These are phyloP conservation scores for Tiliacea citrago DNA, from an alignment of 2,888 invertebrate species.

Conservation along the genomic window DNA sequence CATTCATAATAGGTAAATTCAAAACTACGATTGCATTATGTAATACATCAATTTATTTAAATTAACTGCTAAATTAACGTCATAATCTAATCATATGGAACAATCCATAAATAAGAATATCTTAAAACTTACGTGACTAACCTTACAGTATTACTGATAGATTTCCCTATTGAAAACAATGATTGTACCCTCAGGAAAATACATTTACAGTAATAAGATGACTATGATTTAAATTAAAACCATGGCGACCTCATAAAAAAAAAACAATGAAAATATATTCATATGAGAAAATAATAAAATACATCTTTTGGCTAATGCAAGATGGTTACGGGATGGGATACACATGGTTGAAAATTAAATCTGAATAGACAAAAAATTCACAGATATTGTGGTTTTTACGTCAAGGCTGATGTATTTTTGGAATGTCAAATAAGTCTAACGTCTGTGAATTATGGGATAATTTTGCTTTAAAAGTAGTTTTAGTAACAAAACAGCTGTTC, in stretches of 20 bases:
- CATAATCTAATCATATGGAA: constrained; percentile 76
- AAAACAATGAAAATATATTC: constrained; percentile 32
- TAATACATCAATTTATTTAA: constrained; percentile 79
- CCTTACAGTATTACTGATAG: constrained; percentile 69
- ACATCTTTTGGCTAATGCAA: constrained; percentile 3
- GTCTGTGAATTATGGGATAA: constrained; percentile 31
- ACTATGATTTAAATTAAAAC: constrained; percentile 53
- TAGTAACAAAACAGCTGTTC: constrained; percentile 29
- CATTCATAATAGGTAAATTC: constrained; percentile 6
- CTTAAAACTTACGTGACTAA: constrained; percentile 77
- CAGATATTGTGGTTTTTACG: constrained; percentile 25
- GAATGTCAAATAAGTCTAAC: constrained; percentile 61
- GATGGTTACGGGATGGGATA: not conserved
- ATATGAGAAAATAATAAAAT: constrained; percentile 18
- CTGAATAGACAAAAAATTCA: constrained; percentile 33
- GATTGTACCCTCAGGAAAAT: constrained; percentile 65
- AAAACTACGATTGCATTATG: constrained; percentile 58
- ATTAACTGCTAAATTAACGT: constrained; percentile 76
- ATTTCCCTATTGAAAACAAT: constrained; percentile 66
- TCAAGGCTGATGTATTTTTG: constrained; percentile 46
- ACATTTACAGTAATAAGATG: constrained; percentile 57
- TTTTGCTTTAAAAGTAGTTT: constrained; percentile 20
- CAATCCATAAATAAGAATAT: constrained; percentile 73
- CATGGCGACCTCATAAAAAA: constrained; percentile 20
- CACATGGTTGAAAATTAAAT: constrained; percentile 41